Evolutionary conservation across 2,113 vertebrate genomes (phyloP).

Genomic region (Rattus norvegicus): DNA sequence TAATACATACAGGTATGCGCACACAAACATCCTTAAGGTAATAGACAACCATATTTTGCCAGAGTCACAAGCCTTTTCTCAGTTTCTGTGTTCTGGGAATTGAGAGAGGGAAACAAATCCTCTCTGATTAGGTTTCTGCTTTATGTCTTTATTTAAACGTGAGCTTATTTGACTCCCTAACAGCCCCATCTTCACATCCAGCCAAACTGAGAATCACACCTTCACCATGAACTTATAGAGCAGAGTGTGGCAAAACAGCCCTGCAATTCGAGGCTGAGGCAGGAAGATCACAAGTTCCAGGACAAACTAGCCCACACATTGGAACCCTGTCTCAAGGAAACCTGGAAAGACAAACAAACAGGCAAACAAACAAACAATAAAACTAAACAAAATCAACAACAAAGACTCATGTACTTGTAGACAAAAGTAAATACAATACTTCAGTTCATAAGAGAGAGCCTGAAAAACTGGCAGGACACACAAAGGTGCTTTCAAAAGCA

Average conservation of each 20-base stretch:
- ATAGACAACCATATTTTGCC: background rate
- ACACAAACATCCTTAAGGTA: background rate
- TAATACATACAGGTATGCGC: background rate
- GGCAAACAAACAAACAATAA: background rate
- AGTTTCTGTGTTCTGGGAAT: fast-evolving
- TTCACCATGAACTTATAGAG: background rate
- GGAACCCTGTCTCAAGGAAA: background rate
- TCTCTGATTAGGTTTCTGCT: background rate
- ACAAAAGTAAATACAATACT: too few relatives aligned
- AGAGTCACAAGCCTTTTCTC: background rate
- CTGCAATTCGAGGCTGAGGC: background rate
- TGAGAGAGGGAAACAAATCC: background rate
- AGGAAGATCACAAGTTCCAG: background rate
- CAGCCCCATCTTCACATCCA: background rate
- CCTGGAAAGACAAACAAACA: background rate
- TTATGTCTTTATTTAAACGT: background rate
- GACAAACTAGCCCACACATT: background rate
- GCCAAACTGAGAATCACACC: background rate
- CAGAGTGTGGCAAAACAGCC: too few relatives aligned
- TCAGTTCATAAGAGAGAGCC: background rate
- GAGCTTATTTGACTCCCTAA: background rate
- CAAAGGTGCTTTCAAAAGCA: background rate
- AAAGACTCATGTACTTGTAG: background rate
- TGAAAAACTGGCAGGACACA: background rate
- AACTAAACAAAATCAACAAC: background rate